These are phyloP conservation scores for Hirtodrosophila trivittata DNA, from an alignment of 2,888 invertebrate genomes.

Conservation along the genomic window DNA sequence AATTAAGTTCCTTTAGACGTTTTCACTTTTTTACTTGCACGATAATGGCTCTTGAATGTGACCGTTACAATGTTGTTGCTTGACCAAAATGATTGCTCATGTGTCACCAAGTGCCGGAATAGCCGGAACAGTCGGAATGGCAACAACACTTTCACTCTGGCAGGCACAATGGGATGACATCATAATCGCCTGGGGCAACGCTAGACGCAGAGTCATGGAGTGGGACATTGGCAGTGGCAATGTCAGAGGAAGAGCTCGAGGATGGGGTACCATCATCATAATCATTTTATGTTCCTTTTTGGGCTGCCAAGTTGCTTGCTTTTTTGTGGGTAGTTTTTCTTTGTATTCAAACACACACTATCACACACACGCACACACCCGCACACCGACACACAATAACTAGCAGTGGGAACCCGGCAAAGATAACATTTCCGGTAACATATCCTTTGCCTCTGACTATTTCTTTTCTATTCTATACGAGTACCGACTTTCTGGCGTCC, in stretches of 20 bases:
- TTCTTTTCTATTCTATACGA: slow-evolving; percentile 2
- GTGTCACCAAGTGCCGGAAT: slow-evolving; percentile 40
- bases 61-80: slow-evolving; percentile 19
- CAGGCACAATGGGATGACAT: slow-evolving; percentile 68
- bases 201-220: slow-evolving; percentile 3
- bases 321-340: slow-evolving; percentile 14
- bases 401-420: slow-evolving; percentile 14
- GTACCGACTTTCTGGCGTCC: slow-evolving; percentile 3
- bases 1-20: slow-evolving; percentile 34
- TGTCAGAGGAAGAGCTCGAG: slow-evolving; percentile 6
- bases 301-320: slow-evolving; percentile 19
- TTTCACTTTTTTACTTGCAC: slow-evolving; percentile 60
- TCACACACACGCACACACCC: slow-evolving; percentile 23
- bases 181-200: slow-evolving; percentile 54
- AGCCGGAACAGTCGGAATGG: slow-evolving; percentile 13
- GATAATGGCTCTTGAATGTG: slow-evolving; percentile 55
- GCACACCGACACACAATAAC: slow-evolving; percentile 7
- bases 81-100: slow-evolving; percentile 54
- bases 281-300: slow-evolving; percentile 20
- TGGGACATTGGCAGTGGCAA: neutral
- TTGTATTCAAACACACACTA: slow-evolving; percentile 18
- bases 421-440: slow-evolving; percentile 75
- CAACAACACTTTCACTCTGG: slow-evolving; percentile 68
- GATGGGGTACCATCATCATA: slow-evolving; percentile 49
- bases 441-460: slow-evolving; percentile 53